Base-by-base conservation (phyloP, 1,140 invertebrate species). In the Ceratina japonica region DNA sequence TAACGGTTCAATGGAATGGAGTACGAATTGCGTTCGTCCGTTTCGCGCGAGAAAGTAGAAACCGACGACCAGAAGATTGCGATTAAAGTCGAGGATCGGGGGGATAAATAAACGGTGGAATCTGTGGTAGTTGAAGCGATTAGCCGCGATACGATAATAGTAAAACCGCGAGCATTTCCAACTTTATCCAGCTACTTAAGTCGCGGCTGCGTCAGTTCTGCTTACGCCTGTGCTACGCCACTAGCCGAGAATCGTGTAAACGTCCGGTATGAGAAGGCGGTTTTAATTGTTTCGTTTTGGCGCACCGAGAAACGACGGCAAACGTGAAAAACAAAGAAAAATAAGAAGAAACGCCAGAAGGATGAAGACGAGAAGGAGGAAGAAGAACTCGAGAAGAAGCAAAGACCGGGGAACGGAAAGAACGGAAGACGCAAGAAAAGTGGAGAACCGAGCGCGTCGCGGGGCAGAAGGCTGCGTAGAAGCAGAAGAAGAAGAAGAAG, bases 371-470 rank as follows among this genome's bases (percentile, higher is more conserved):
- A n/a, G 20, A 71, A 52, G 5, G 72, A 15, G 58, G 71, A 56
- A 56, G 54, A n/a, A 18, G 54, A 56, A 8, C 2, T 44, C 37
- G 5, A 44, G 37, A 44, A 44, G 37, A 44, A 10, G 37, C 3
- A 37, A 37, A 82, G 69, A 77, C 82, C 84, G 80, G 77, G 80
- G 81, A 77, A 85, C n/a, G n/a, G 79, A 63, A 79, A 73, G 71
- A 74, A 81, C 85, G 88, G 85, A 84, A 83, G 80, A 87, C 54
- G 91, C 89, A 90, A 91, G 89, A 63, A 70, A 56, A 62, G 62
- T 22, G 74, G 68, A 51, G 71, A 72, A 79, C 75, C 69, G 79
- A 75, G 73, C 75, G 79, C 79, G 79, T 86, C 69, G 51, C 62
- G 71, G 54, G 54, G 7, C 10, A 15, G 20, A 59, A 20, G 69